Evolutionary conservation across 2,888 invertebrate genomes (phyloP).

Genomic region (Nesidiocoris tenuis): DNA sequence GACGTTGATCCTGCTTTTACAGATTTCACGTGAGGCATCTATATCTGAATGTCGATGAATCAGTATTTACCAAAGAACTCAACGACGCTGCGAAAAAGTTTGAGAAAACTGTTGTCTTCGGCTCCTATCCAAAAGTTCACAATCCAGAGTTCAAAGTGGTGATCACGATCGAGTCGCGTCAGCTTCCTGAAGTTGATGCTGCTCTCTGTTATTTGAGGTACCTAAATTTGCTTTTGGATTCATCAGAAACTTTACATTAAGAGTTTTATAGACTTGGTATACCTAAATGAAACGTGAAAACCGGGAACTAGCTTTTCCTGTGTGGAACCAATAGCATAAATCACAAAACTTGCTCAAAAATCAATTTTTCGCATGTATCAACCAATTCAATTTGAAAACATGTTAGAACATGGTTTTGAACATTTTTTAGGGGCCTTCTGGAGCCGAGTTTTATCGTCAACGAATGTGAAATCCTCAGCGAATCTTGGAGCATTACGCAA

Average conservation of each 20-base stretch:
- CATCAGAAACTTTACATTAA: too few species aligned
- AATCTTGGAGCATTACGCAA: slow-evolving; percentile 41
- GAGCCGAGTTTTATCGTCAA: slow-evolving; percentile 56
- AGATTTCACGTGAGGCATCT: slow-evolving; percentile 36
- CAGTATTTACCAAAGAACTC: slow-evolving; percentile 53
- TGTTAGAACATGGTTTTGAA: too few species aligned
- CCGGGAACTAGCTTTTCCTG: too few species aligned
- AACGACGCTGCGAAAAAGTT: slow-evolving; percentile 57
- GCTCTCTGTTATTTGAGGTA: slow-evolving; percentile 54
- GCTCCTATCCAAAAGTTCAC: slow-evolving; percentile 60
- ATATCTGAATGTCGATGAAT: slow-evolving; percentile 35
- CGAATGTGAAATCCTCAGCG: slow-evolving; percentile 42
- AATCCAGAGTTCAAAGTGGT: slow-evolving; percentile 59
- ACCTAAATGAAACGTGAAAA: too few species aligned
- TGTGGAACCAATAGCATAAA: too few species aligned
- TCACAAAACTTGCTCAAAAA: too few species aligned
- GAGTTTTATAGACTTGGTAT: too few species aligned
- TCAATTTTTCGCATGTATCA: too few species aligned
- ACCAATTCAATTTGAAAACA: too few species aligned
- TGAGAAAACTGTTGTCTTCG: slow-evolving; percentile 58
- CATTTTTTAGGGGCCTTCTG: slow-evolving; percentile 51
- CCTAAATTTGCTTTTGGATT: too few species aligned
- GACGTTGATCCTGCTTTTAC: slow-evolving; percentile 52
- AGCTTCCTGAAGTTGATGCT: slow-evolving; percentile 53
- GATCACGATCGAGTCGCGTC: slow-evolving; percentile 58